Base-by-base conservation (phyloP, 2,113 vertebrate species). In the Lampris incognitus region DNA sequence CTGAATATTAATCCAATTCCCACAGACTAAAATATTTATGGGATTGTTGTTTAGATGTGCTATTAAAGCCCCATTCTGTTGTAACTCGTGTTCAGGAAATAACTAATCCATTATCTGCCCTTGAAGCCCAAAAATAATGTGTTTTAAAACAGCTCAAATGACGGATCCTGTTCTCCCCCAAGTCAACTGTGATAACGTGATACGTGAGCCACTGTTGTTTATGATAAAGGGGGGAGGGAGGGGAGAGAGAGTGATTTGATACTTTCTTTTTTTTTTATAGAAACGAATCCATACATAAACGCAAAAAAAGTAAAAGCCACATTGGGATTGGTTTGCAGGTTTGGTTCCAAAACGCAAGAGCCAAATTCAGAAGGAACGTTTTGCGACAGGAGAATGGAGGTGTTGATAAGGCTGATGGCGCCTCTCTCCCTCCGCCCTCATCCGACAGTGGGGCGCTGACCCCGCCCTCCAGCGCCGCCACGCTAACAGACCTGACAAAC, bases 361-460 rank as follows among this genome's bases (percentile, higher is more conserved):
- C 98, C 97, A 99, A 99, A 99, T 99, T 99, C 98, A 97, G 98
- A 98, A 98, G 98, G 97, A 99, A 99, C 96, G 97, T 99, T 97
- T 98, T 99, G 96, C 98, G 98, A 94, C 98, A 99, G 96, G 98
- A 99, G 97, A 99, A 96, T 94, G 98, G 98, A 97, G 97, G 96
- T 95, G 96, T 97, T 94, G 98, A 99, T 97, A 99, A 99, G 95
- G 96, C 97, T 93, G 98, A 99, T 81, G 97, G 98, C 96, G 94
- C 97, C 92, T 96, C 97, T 93, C 97, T 99, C 91, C 96, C 97
- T 91, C 95, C 97, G 87, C 96, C 98, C 95, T 96, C 97, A 79
- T 97, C 97, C 92, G 98, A 99, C 96, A 96, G 97, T 96, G 97
- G 97, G 93, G 96, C 97, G 87, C 95, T 97, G 94, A 96, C 94